These are phyloP conservation scores for Melinaea marsaeus DNA, from an alignment of 2,888 invertebrate species.

Conservation along the genomic window DNA sequence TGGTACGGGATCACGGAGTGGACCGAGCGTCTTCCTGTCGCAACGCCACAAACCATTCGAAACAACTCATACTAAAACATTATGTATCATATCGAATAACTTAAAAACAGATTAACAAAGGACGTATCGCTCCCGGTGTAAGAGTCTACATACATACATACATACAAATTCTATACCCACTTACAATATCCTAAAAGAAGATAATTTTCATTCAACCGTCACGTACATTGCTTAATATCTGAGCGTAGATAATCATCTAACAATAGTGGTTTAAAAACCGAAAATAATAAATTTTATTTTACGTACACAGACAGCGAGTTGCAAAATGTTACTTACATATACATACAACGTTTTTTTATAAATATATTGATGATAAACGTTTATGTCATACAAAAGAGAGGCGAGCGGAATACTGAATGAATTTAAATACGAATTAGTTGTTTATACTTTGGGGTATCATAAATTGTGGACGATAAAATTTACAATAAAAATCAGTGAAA, in stretches of 20 bases:
- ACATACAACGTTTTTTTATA: neutral
- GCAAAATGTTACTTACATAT: too few relatives aligned
- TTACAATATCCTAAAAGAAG: constrained; percentile 9
- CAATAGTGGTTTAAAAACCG: neutral
- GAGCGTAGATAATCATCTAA: neutral
- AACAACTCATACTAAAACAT: constrained; percentile 17
- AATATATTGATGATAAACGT: neutral
- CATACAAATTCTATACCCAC: neutral
- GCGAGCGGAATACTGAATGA: constrained; percentile 44
- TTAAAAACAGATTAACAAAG: constrained; percentile 55
- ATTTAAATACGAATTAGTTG: constrained; percentile 46
- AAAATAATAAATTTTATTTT: neutral
- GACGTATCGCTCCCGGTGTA: constrained; percentile 47
- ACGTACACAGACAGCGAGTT: neutral
- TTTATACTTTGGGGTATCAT: constrained; percentile 36
- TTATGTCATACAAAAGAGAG: constrained; percentile 34
- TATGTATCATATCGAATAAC: constrained; percentile 47
- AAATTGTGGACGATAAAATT: constrained; percentile 37
- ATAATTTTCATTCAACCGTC: constrained; percentile 52
- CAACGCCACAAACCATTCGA: constrained; percentile 27
- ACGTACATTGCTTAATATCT: constrained; percentile 48
- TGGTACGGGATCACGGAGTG: constrained; percentile 62
- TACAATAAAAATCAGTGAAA: constrained; percentile 27
- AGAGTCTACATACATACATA: constrained; percentile 15
- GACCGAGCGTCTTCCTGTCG: constrained; percentile 31